Percentiles rank a stretch among this genome's conserved stretches.
phyloP scores from a whole-genome alignment of 2,797 vertebrate genomes.

The Rhinichthys osculus region DNA sequence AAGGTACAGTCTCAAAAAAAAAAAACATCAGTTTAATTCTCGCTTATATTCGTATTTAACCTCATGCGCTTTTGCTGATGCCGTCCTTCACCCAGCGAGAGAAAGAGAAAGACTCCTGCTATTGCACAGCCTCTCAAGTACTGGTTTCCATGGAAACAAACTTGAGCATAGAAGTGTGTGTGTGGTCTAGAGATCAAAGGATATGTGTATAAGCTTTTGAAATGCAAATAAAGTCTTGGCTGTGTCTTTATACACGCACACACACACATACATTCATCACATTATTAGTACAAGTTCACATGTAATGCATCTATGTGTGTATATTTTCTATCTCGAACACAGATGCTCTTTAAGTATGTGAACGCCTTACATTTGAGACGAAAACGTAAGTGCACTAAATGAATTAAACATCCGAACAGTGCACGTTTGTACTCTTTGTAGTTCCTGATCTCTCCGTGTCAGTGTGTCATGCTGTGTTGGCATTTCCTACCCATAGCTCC shows the following conservation, averaged over 20 bases:
- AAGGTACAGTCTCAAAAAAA: not conserved
- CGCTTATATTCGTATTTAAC: not conserved
- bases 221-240: slow-evolving; percentile 55
- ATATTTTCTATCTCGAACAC: not conserved
- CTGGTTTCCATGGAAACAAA: slow-evolving; percentile 60
- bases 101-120: slow-evolving; percentile 27
- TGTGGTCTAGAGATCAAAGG: slow-evolving; percentile 37
- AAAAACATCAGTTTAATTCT: not conserved
- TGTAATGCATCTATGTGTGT: not conserved
- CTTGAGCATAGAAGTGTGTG: slow-evolving; percentile 34
- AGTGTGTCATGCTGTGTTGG: not conserved
- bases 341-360: not conserved
- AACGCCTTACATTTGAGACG: not conserved
- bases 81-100: slow-evolving; percentile 25
- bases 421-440: not conserved
- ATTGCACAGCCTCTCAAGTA: slow-evolving; percentile 38
- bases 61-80: slow-evolving; percentile 11
- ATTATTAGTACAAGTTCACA: not conserved
- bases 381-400: not conserved
- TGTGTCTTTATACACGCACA: slow-evolving; percentile 31
- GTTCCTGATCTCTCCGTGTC: not conserved
- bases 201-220: slow-evolving; percentile 50
- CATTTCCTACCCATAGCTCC: not conserved
- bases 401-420: not conserved
- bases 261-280: slow-evolving; percentile 2